Conservation (phyloP, 2,797 vertebrate genomes). For the Sebastiscus tertius region DNA sequence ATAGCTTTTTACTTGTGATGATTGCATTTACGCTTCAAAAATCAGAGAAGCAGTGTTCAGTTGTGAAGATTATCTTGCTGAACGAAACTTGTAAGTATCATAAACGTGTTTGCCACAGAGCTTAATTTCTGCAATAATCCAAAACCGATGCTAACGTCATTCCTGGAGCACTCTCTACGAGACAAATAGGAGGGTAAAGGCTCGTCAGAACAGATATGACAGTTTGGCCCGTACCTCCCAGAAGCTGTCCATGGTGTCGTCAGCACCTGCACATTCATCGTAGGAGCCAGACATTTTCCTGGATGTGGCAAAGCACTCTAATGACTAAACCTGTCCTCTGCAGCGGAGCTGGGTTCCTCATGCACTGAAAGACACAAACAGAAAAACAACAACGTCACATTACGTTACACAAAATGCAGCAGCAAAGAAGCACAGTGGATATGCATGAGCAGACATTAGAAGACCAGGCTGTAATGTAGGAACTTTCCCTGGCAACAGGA, state of each 20-base stretch:
- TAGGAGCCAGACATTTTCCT: conserved; percentile 95
- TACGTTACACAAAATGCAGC: not conserved
- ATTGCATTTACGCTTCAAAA: no score
- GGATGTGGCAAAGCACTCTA: conserved; percentile 72
- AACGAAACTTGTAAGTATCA: no score
- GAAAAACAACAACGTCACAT: conserved; percentile 5
- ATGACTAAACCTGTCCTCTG: conserved; percentile 79
- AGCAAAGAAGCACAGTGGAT: not conserved
- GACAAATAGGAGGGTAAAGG: not conserved
- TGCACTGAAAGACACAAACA: conserved; percentile 80
- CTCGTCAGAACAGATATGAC: not conserved
- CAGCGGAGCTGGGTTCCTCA: conserved; percentile 83
- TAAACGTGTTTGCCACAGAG: no score
- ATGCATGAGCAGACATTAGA: not conserved
- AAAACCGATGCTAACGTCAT: no score
- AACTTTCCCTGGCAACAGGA: conserved; percentile 8
- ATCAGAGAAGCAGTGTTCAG: no score
- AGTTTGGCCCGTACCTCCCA: conserved; percentile 90
- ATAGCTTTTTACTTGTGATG: no score
- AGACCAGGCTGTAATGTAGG: not conserved
- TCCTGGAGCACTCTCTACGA: not conserved
- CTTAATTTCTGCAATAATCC: no score
- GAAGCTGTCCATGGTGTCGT: conserved; percentile 98
- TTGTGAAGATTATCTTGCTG: no score
- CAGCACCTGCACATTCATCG: conserved; percentile 88